Percentiles rank a stretch among this genome's conserved stretches.
Conservation (phyloP, 2,888 invertebrate species). For the Oxystoma pomonae region DNA sequence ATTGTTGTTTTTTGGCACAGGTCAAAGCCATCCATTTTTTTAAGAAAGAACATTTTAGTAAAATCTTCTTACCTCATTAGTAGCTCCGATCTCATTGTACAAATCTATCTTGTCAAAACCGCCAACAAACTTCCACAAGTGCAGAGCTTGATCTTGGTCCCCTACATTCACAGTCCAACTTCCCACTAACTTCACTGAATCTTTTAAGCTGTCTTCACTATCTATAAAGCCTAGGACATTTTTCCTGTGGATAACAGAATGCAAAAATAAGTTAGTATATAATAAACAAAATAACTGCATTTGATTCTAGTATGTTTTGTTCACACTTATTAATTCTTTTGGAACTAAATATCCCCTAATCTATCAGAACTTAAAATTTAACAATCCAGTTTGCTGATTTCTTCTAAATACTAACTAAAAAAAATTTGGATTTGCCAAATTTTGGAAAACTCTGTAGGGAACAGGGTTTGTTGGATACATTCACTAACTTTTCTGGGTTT, state of each 20-base stretch:
- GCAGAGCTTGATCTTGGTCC: conserved; percentile 95
- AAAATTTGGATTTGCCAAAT: too few relatives aligned
- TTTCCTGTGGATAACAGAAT: conserved; percentile 62
- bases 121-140: conserved; percentile 93
- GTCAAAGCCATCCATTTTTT: too few relatives aligned
- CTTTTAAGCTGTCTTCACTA: conserved; percentile 61
- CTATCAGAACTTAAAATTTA: too few relatives aligned
- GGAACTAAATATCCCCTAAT: too few relatives aligned
- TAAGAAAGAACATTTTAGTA: too few relatives aligned
- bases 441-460: too few relatives aligned
- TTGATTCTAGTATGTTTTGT: background rate
- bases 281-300: background rate
- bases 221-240: conserved; percentile 73
- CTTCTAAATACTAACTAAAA: too few relatives aligned
- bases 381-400: too few relatives aligned
- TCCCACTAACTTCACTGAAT: conserved; percentile 80
- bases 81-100: conserved; percentile 64
- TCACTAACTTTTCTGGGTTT: too few relatives aligned
- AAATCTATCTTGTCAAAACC: conserved; percentile 86
- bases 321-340: background rate
- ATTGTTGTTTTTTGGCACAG: too few relatives aligned
- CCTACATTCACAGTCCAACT: conserved; percentile 97
- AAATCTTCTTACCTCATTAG: conserved; percentile 59
- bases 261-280: too few relatives aligned
- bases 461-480: too few relatives aligned